These are phyloP conservation scores for Tenthredo mesomela DNA, from an alignment of 2,888 invertebrate genomes.

Conservation along the genomic window DNA sequence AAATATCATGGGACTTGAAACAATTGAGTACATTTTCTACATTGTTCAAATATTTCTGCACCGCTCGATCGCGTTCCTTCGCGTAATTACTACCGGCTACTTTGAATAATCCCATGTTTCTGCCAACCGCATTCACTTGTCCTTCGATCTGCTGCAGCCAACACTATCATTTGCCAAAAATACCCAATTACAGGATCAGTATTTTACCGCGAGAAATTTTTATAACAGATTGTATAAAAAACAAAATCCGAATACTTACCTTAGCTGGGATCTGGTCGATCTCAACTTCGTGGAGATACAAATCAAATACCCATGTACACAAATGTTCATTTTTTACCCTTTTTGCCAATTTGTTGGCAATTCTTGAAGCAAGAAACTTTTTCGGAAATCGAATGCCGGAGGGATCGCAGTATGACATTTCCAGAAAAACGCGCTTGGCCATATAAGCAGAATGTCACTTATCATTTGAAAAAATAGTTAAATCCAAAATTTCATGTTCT, in stretches of 20 bases:
- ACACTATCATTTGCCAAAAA: constrained; percentile 45
- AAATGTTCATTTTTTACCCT: neutral
- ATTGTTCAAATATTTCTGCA: neutral
- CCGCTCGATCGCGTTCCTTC: constrained; percentile 8
- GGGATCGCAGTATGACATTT: neutral
- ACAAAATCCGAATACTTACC: neutral
- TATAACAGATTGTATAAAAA: neutral
- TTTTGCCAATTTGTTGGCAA: neutral
- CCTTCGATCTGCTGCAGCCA: neutral
- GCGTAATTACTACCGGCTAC: constrained; percentile 21
- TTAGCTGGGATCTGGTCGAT: no score
- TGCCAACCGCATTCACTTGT: neutral
- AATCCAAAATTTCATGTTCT: neutral
- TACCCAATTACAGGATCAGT: constrained; percentile 2
- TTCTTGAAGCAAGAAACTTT: neutral
- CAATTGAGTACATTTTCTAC: neutral
- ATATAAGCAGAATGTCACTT: no score
- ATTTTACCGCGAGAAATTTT: neutral
- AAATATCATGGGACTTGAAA: neutral
- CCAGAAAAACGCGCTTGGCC: no score
- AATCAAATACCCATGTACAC: neutral
- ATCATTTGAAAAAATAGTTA: neutral
- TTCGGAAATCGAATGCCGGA: neutral
- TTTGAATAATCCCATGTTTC: constrained; percentile 32
- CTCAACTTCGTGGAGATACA: neutral